Evolutionary conservation across 2,888 invertebrate genomes (phyloP).

Genomic region (Fabriciana adippe): DNA sequence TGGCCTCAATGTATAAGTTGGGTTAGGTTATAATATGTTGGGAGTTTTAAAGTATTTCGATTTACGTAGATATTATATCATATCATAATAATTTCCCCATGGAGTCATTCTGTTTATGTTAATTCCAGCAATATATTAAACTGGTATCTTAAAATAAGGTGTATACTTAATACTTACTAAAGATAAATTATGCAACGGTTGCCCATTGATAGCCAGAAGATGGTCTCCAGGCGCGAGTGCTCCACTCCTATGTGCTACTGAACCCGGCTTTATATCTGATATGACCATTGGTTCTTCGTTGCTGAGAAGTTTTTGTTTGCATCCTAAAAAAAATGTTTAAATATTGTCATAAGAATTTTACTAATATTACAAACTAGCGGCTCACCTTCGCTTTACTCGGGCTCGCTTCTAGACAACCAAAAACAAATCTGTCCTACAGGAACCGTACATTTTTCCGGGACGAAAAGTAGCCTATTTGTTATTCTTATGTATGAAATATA

Average conservation of each 20-base stretch:
- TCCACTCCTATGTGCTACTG: slow-evolving; percentile 94
- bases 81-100: too few species aligned
- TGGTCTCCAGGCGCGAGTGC: slow-evolving; percentile 93
- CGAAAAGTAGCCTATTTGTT: too few species aligned
- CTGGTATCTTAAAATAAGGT: not conserved
- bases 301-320: slow-evolving; percentile 74
- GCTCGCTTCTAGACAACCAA: too few species aligned
- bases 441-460: too few species aligned
- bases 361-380: too few species aligned
- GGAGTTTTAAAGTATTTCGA: not conserved
- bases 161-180: slow-evolving; percentile 78
- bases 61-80: too few species aligned
- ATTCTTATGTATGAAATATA: too few species aligned
- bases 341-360: not conserved
- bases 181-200: slow-evolving; percentile 87
- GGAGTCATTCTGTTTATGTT: not conserved
- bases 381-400: too few species aligned
- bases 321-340: slow-evolving; percentile 54
- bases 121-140: not conserved
- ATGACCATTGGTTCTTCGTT: slow-evolving; percentile 91
- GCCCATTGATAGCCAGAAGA: slow-evolving; percentile 92
- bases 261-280: slow-evolving; percentile 94
- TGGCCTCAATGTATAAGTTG: not conserved
- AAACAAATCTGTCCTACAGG: too few species aligned
- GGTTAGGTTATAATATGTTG: too few species aligned